phyloP scores from a whole-genome alignment of 2,888 invertebrate genomes.

The Ommatoiulus sabulosus region DNA sequence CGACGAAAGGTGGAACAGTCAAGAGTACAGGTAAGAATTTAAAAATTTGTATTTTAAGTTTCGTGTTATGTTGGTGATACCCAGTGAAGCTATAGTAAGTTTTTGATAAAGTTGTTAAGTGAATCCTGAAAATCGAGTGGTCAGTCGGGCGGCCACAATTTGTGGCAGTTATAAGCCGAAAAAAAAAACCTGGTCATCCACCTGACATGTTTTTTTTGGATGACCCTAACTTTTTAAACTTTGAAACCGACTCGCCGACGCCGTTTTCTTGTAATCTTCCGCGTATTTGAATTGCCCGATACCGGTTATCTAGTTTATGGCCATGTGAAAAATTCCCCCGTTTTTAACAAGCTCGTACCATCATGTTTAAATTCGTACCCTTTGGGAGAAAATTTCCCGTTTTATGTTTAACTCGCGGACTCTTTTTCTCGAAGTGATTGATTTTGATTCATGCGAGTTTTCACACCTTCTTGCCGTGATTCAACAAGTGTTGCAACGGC shows the following conservation, averaged over 20 bases:
- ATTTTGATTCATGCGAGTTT: neutral
- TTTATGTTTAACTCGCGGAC: neutral
- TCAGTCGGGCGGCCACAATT: neutral
- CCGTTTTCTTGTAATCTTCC: neutral
- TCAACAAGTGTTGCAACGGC: neutral
- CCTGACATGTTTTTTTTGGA: neutral
- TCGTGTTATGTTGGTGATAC: neutral
- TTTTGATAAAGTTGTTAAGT: too few relatives aligned
- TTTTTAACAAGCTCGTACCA: neutral
- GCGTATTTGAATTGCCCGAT: neutral
- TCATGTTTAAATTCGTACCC: neutral
- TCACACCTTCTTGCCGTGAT: slow-evolving; percentile 17
- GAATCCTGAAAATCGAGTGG: neutral
- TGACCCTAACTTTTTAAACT: neutral
- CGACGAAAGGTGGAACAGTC: neutral
- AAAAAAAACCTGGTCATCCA: neutral
- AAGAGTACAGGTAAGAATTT: neutral
- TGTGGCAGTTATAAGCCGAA: neutral
- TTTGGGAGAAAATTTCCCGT: neutral
- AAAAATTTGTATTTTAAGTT: neutral
- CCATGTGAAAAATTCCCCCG: too few relatives aligned
- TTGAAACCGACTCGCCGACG: neutral
- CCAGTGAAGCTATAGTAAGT: neutral
- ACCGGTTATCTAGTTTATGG: neutral
- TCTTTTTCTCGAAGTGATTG: neutral